Evolutionary conservation across 2,113 vertebrate genomes (phyloP).

Genomic region (Salvelinus fontinalis): DNA sequence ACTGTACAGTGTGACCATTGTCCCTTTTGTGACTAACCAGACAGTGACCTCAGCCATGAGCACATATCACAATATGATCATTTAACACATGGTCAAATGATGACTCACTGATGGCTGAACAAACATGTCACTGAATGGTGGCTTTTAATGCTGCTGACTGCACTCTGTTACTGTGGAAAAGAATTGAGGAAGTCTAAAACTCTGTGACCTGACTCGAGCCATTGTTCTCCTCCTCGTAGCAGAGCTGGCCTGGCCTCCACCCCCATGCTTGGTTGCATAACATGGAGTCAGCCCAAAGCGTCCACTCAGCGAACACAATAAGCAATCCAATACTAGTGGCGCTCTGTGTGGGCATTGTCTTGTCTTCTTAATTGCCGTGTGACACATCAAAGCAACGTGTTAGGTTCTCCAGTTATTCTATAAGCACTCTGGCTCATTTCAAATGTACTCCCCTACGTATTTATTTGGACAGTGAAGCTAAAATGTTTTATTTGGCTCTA

Average conservation of each 20-base stretch:
- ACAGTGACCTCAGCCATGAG: conserved; percentile 3
- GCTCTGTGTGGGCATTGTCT: neutral
- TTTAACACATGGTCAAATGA: neutral
- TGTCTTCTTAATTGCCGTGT: neutral
- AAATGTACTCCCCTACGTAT: too few relatives aligned
- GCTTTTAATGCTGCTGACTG: neutral
- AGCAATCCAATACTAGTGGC: neutral
- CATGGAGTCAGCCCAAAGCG: neutral
- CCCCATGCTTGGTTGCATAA: neutral
- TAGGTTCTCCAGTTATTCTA: neutral
- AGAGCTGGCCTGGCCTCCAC: conserved; percentile 1
- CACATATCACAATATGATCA: conserved; percentile 9
- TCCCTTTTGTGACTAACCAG: neutral
- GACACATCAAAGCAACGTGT: neutral
- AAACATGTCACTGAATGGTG: neutral
- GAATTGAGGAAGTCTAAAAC: neutral
- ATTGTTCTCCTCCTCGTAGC: neutral
- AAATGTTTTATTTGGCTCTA: too few relatives aligned
- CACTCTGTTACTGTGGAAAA: conserved; percentile 3
- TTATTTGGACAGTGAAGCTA: too few relatives aligned
- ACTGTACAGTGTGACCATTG: conserved; percentile 2
- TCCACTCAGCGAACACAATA: conserved; percentile 1
- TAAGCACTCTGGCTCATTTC: neutral
- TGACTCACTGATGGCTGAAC: neutral
- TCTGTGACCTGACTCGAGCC: neutral